phyloP scores from a whole-genome alignment of 2,888 invertebrate species.

The Plemyria rubiginata region DNA sequence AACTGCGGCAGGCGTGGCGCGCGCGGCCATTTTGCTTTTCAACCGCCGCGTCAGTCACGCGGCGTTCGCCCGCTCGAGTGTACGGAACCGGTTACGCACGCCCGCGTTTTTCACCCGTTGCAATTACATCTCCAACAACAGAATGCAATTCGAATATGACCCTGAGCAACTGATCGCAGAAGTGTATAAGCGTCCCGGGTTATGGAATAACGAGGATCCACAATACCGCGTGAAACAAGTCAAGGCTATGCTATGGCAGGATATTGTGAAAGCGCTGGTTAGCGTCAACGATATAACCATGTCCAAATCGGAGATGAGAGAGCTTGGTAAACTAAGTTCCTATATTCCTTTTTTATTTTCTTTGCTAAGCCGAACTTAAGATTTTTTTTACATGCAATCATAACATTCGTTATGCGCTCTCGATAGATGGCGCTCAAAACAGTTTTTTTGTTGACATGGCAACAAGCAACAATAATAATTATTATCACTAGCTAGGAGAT shows the following conservation, averaged over 20 bases:
- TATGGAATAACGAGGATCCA: slow-evolving; percentile 71
- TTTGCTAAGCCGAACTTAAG: no score
- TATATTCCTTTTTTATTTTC: no score
- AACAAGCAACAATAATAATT: not conserved
- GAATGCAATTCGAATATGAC: slow-evolving; percentile 78
- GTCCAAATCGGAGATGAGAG: slow-evolving; percentile 74
- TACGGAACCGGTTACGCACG: slow-evolving; percentile 49
- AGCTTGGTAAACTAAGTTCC: slow-evolving; percentile 68
- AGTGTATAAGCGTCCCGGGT: slow-evolving; percentile 71
- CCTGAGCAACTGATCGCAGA: slow-evolving; percentile 74
- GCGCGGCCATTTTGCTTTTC: slow-evolving; percentile 69
- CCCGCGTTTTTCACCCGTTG: slow-evolving; percentile 22
- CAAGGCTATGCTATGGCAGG: slow-evolving; percentile 67
- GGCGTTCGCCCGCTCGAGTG: slow-evolving; percentile 66
- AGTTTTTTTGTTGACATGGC: not conserved
- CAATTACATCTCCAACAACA: not conserved
- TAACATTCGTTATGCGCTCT: not conserved
- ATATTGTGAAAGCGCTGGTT: slow-evolving; percentile 71
- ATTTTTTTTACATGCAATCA: not conserved
- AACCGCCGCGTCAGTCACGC: slow-evolving; percentile 77
- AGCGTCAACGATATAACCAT: slow-evolving; percentile 59
- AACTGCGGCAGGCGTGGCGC: slow-evolving; percentile 24
- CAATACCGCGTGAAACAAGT: slow-evolving; percentile 67
- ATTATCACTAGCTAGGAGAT: not conserved
- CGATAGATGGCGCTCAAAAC: not conserved